Percentiles rank a stretch among this genome's conserved stretches.
These are phyloP conservation scores for Colistium nudipinnis DNA, from an alignment of 2,113 vertebrate genomes.

Conservation along the genomic window DNA sequence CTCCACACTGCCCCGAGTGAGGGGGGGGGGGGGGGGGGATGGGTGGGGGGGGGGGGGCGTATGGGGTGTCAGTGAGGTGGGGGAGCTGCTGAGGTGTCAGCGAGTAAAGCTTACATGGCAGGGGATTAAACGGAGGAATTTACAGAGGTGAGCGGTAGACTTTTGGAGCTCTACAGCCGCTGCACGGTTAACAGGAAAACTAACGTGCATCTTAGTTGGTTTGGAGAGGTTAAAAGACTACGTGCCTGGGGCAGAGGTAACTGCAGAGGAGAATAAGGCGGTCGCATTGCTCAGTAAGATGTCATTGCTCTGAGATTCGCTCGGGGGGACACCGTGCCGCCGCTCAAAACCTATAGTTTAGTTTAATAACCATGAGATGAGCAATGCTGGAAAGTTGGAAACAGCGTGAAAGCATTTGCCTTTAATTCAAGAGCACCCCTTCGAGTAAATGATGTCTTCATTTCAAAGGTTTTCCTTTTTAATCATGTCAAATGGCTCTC, in stretches of 20 bases:
- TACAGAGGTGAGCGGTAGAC: not conserved
- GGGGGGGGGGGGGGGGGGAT: not conserved
- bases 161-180: conserved; percentile 2
- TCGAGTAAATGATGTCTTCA: no score
- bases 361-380: not conserved
- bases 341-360: not conserved
- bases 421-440: not conserved
- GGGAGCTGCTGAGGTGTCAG: conserved; percentile 10
- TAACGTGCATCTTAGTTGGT: no score
- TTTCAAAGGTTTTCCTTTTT: no score
- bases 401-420: not conserved
- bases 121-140: not conserved
- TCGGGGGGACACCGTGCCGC: not conserved
- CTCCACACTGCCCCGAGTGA: conserved; percentile 60
- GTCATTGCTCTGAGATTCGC: conserved; percentile 14
- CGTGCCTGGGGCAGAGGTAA: conserved; percentile 22
- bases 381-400: not conserved
- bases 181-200: no score
- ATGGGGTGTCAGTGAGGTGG: not conserved
- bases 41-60: not conserved
- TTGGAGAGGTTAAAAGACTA: conserved; percentile 6
- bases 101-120: not conserved
- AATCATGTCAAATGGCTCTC: not conserved
- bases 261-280: not conserved
- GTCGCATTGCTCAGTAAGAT: conserved; percentile 39